Base-by-base conservation (phyloP, 2,797 vertebrate species). In the Cheirogaleus major region DNA sequence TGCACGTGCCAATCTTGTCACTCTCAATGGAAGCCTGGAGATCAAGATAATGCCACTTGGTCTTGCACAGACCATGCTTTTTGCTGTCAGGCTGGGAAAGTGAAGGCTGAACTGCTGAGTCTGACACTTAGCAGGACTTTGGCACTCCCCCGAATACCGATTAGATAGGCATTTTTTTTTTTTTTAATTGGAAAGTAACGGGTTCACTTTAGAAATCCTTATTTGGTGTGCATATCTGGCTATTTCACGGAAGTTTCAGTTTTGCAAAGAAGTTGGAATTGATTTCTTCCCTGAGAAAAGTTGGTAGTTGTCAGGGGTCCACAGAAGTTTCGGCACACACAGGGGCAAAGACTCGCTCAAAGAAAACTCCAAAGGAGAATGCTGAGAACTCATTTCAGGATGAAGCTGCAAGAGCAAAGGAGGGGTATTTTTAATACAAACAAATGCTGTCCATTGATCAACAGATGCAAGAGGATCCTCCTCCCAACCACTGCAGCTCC, bases 31-130 rank as follows among this genome's bases (percentile, higher is more conserved):
- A 70, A 90, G 75, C 91, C 85, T 95, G 95, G 17, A 48, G 52
- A 83, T 89, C 20, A 25, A 89, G 97, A 98, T 97, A 97, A 95
- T 52, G 57, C 23, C 27, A 4, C 9, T 89, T 91, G 95, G 81
- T 89, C 75, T 83, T 52, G 20, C 22, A 5, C 15, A 10, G 17
- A 32, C 18, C 12, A 25, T 85, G 92, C 92, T 72, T 92, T 72
- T 91, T 94, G 88, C 83, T 88, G 94, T n/a, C 52, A 59, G 89
- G 79, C 91, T 80, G 80, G 88, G 48, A 96, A 91, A 88, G 75
- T 41, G 13, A 90, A 87, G 91, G 59, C 55, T 86, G 69, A 84
- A 27, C 52, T 17, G 35, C 72, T 35, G 30, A 73, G 38, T 81
- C 76, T 97, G 69, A 83, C 82, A 89, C 65, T 50, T 23, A 91